These are phyloP conservation scores for Chelon labrosus DNA, from an alignment of 2,797 vertebrate species.

Conservation along the genomic window DNA sequence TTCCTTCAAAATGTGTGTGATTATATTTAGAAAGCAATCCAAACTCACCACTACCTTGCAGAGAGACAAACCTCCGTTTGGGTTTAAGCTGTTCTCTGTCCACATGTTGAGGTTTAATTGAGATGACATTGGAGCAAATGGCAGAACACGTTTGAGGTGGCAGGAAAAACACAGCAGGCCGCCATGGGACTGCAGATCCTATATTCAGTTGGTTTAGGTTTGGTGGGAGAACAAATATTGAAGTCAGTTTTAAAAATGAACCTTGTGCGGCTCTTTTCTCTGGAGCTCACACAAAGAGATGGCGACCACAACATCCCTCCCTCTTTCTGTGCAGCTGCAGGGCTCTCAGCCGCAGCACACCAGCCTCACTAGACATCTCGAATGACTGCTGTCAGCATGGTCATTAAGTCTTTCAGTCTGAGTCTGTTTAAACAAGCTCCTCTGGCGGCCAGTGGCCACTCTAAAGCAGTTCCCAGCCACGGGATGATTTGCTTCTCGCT, in stretches of 20 bases:
- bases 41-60: conserved; percentile 60
- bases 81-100: conserved; percentile 64
- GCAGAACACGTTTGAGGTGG: conserved; percentile 69
- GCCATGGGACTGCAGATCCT: conserved; percentile 55
- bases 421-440: conserved; percentile 77
- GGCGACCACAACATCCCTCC: conserved; percentile 63
- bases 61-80: conserved; percentile 58
- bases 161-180: conserved; percentile 67
- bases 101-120: conserved; percentile 62
- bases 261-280: conserved; percentile 53
- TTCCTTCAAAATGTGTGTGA: conserved; percentile 50
- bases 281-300: conserved; percentile 61
- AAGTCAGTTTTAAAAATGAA: conserved; percentile 60
- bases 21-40: conserved; percentile 56
- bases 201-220: conserved; percentile 68
- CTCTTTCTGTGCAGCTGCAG: conserved; percentile 58
- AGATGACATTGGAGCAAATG: conserved; percentile 62
- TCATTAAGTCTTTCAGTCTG: conserved; percentile 77
- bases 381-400: conserved; percentile 78
- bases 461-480: conserved; percentile 55
- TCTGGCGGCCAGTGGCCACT: conserved; percentile 64
- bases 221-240: conserved; percentile 63
- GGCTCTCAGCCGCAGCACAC: conserved; percentile 60
- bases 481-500: conserved; percentile 56
- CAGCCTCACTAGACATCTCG: conserved; percentile 73